A percentile compares a stretch with the other conserved stretches of the same genome.
phyloP scores from a whole-genome alignment of 2,797 vertebrate genomes.

The Acropternis orthonyx region DNA sequence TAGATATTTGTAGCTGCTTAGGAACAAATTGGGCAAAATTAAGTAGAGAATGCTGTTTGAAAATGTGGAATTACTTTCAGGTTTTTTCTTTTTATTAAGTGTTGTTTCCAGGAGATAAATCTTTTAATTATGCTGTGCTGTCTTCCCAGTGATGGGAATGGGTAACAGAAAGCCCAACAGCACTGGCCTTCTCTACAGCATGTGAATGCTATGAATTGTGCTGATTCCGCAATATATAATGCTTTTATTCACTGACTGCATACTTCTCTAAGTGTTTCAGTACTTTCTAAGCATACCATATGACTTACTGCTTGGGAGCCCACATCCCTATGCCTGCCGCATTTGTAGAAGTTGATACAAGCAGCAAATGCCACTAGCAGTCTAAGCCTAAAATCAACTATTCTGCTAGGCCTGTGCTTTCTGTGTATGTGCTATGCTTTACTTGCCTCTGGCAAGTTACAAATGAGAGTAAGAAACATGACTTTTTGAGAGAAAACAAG shows the following conservation, averaged over 20 bases:
- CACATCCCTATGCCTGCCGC: not conserved
- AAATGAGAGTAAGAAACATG: constrained; percentile 12
- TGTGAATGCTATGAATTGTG: not conserved
- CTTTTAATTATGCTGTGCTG: constrained; percentile 50
- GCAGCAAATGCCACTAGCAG: not conserved
- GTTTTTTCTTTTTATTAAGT: constrained; percentile 23
- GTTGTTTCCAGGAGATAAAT: constrained; percentile 61
- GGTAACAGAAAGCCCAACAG: not conserved
- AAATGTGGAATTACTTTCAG: constrained; percentile 38
- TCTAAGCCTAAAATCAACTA: not conserved
- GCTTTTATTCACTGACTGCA: not conserved
- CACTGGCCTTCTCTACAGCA: not conserved
- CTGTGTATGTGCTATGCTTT: not conserved
- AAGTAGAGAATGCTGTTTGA: constrained; percentile 47
- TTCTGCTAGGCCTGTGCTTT: not conserved
- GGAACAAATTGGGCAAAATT: constrained; percentile 46
- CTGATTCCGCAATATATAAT: not conserved
- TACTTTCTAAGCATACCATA: not conserved
- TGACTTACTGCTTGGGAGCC: not conserved
- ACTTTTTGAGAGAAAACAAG: constrained; percentile 5
- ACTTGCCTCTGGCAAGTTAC: constrained; percentile 15
- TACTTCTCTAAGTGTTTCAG: not conserved
- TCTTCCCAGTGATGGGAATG: not conserved
- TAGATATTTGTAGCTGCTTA: constrained; percentile 19
- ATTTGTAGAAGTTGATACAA: constrained; percentile 2